Percentiles rank a stretch among this genome's conserved stretches.
These are phyloP conservation scores for Urocynchramus pylzowi DNA, from an alignment of 2,113 vertebrate genomes.

Conservation along the genomic window DNA sequence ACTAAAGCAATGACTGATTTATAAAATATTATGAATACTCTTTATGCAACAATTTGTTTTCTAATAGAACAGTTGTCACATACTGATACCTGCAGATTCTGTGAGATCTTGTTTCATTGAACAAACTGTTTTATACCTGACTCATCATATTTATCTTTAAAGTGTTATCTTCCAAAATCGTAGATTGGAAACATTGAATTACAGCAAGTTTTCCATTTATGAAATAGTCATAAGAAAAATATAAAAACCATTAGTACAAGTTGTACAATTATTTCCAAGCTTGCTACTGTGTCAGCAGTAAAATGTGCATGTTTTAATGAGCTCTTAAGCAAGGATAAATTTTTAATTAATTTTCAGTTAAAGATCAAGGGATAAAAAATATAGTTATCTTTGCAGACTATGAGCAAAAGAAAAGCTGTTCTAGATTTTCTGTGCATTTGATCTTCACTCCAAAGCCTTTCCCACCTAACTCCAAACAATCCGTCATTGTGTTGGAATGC, in stretches of 20 bases:
- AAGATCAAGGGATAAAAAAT: neutral
- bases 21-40: neutral
- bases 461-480: neutral
- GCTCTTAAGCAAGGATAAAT: neutral
- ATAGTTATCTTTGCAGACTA: neutral
- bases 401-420: neutral
- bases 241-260: neutral
- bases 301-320: neutral
- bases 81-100: neutral
- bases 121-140: neutral
- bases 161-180: neutral
- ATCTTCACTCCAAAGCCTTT: neutral
- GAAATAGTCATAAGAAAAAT: neutral
- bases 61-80: neutral
- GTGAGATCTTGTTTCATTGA: neutral
- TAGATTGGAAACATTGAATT: neutral
- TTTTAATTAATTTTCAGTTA: neutral
- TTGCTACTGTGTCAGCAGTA: neutral
- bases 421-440: neutral
- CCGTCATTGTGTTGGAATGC: fast-evolving
- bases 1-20: neutral
- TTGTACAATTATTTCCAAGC: neutral
- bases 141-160: neutral
- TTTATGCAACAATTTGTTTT: neutral
- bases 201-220: neutral